A percentile compares a stretch with the other conserved stretches of the same genome.
These are phyloP conservation scores for Megalopta genalis DNA, from an alignment of 1,140 invertebrate species.

Conservation along the genomic window DNA sequence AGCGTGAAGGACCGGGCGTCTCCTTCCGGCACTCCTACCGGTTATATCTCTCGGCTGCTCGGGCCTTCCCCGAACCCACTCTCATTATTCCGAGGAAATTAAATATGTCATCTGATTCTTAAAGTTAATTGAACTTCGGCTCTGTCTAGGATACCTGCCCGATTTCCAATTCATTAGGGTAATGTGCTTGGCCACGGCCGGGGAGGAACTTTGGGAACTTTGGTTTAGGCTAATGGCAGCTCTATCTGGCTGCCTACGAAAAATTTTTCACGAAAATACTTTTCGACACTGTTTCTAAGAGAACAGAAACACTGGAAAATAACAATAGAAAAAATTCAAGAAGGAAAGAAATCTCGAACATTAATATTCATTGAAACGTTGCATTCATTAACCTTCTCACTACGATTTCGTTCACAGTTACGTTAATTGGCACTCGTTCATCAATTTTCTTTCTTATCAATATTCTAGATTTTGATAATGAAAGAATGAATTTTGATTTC, in stretches of 20 bases:
- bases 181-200: constrained; percentile 59
- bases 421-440: too few species aligned
- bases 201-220: not conserved
- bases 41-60: constrained; percentile 65
- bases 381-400: too few species aligned
- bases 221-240: not conserved
- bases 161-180: constrained; percentile 75
- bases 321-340: too few species aligned
- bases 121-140: constrained; percentile 75
- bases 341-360: too few species aligned
- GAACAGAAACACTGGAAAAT: too few species aligned
- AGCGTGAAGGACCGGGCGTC: constrained; percentile 56
- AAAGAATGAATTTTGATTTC: too few species aligned
- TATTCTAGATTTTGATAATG: too few species aligned
- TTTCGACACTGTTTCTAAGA: too few species aligned
- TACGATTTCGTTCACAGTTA: too few species aligned
- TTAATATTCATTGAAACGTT: too few species aligned
- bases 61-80: constrained; percentile 68
- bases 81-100: constrained; percentile 76
- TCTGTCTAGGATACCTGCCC: constrained; percentile 61
- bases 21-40: constrained; percentile 71
- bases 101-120: constrained; percentile 78
- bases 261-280: too few species aligned
- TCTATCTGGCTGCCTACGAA: not conserved
- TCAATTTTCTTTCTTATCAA: too few species aligned